phyloP scores from a whole-genome alignment of 2,888 invertebrate species.

The Erebia palarica region DNA sequence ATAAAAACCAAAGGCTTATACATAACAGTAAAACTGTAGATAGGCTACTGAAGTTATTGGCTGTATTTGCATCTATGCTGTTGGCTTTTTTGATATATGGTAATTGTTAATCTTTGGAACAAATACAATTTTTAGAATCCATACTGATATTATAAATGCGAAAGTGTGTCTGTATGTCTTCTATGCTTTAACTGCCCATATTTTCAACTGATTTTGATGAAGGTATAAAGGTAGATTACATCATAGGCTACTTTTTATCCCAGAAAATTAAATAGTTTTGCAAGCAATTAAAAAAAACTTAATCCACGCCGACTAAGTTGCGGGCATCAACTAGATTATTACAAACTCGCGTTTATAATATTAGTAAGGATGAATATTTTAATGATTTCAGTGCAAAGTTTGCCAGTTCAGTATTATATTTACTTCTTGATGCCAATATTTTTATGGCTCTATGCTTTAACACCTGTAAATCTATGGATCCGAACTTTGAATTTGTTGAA shows the following conservation, averaged over 20 bases:
- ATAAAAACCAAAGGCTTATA: constrained; percentile 39
- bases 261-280: too few relatives aligned
- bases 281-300: too few relatives aligned
- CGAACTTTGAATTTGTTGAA: constrained; percentile 49
- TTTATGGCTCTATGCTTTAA: constrained; percentile 78
- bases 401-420: constrained; percentile 84
- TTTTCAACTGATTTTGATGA: too few relatives aligned
- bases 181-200: too few relatives aligned
- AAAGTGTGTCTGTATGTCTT: too few relatives aligned
- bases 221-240: too few relatives aligned
- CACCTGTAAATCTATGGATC: constrained; percentile 58
- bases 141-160: too few relatives aligned
- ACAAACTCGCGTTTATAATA: too few relatives aligned
- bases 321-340: not conserved
- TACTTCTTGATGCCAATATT: constrained; percentile 85
- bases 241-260: too few relatives aligned
- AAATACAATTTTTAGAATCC: too few relatives aligned
- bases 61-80: constrained; percentile 46
- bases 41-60: constrained; percentile 50
- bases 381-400: constrained; percentile 80
- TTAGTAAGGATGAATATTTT: too few relatives aligned
- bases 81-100: constrained; percentile 56
- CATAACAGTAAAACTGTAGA: constrained; percentile 31
- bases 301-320: too few relatives aligned
- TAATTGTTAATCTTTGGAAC: constrained; percentile 4